Evolutionary conservation across 2,888 invertebrate species (phyloP), one percentile per base, ranked within the genome.

Genomic region (Incurvaria masculella): DNA sequence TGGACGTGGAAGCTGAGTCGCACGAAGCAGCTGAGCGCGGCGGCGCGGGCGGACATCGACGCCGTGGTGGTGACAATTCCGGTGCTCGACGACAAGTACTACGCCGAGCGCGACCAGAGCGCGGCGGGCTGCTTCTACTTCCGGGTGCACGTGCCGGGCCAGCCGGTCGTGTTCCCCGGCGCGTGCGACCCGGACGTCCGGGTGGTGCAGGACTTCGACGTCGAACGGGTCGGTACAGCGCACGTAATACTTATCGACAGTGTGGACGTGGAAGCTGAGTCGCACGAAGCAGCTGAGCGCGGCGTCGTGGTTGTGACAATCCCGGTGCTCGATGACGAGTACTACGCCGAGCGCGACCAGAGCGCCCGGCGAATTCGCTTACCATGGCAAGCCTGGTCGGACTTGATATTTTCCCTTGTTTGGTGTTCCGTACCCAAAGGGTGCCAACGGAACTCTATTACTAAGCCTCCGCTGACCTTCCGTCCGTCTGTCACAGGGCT

Each of bases 221-320:
- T 57, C 11, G 20, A 38, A 6, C 48, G 50, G 51, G 66, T 66
- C 56, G 56, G 56, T 49, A n/a, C n/a, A n/a, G n/a, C n/a, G n/a
- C n/a, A n/a, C n/a, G n/a, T n/a, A n/a, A n/a, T n/a, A n/a, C n/a
- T n/a, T 11, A n/a, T n/a, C n/a, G n/a, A n/a, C 52, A 63, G 64
- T 64, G 4, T 57, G 53, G 55, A 69, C 70, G 46, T 73, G 73
- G 73, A 72, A 72, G 52, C 55, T 74, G 0, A 70, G 72, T 49
- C 62, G 67, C 18, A 57, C 62, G 0, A 63, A 57, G 26, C 48
- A 53, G 20, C 54, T 69, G 8, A 52, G 60, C 1, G 3, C 49
- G 4, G 39, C 46, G 52, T 45, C 8, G 58, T 60, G 0, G 61
- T 69, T 1, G 48, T 56, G 2, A 49, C 46, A 4, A 57, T 65